A percentile compares a stretch with the other conserved stretches of the same genome.
These are phyloP conservation scores for Drosophila kanekoi DNA, from an alignment of 2,888 invertebrate species.

Conservation along the genomic window DNA sequence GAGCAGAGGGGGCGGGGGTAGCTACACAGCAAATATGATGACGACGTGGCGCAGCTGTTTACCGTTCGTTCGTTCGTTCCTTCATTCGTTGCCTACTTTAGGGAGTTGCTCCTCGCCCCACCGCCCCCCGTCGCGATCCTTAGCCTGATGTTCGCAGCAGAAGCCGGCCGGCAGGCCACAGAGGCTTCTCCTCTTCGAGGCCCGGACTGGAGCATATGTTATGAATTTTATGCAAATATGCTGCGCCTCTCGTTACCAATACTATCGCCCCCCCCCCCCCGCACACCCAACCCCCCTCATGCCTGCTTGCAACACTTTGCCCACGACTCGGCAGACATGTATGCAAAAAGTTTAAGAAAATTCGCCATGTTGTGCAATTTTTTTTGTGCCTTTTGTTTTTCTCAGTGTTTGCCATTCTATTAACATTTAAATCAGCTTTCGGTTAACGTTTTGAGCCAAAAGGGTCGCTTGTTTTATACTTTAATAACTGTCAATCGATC, in stretches of 20 bases:
- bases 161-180: constrained; percentile 3
- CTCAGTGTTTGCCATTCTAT: constrained; percentile 42
- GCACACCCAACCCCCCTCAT: not conserved
- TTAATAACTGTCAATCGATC: not conserved
- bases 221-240: constrained; percentile 75
- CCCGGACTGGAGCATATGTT: constrained; percentile 62
- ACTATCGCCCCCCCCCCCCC: not conserved
- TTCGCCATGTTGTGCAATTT: constrained; percentile 43
- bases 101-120: not conserved
- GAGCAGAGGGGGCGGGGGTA: not conserved
- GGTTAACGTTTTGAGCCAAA: constrained; percentile 7
- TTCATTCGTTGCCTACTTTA: constrained; percentile 46
- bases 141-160: constrained; percentile 5
- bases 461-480: not conserved
- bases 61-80: constrained; percentile 32
- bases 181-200: constrained; percentile 25
- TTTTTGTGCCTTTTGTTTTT: constrained; percentile 15
- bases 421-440: constrained; percentile 64
- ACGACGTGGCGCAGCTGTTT: constrained; percentile 40
- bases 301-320: not conserved
- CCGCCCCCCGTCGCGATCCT: not conserved
- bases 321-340: not conserved
- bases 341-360: constrained; percentile 45
- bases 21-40: constrained; percentile 25
- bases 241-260: constrained; percentile 37